These are phyloP conservation scores for Pocillopora damicornis DNA, from an alignment of 64 coral and sea anemone genomes.

Conservation along the genomic window DNA sequence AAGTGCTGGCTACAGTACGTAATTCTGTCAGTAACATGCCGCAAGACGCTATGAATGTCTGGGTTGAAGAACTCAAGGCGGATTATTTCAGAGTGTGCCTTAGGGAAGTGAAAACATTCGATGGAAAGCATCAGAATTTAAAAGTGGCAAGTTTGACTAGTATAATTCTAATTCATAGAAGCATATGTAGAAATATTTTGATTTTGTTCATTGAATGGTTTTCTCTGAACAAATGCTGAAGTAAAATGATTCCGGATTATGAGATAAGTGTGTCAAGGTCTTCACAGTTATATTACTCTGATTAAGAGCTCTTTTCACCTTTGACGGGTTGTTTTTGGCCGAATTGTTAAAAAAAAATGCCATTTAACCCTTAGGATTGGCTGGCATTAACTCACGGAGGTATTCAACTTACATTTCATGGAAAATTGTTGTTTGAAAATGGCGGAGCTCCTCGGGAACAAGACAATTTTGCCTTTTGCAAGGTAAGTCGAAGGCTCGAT, in stretches of 20 bases:
- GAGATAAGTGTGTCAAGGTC: no score
- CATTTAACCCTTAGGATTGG: neutral
- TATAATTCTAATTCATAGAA: no score
- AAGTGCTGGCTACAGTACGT: slow-evolving; percentile 26
- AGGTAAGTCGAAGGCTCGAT: neutral
- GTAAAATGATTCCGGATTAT: no score
- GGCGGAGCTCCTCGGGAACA: slow-evolving; percentile 18
- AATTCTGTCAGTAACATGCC: slow-evolving; percentile 17
- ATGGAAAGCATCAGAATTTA: slow-evolving; percentile 17
- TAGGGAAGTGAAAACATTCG: slow-evolving; percentile 7
- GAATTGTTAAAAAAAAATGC: no score
- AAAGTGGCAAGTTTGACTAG: slow-evolving; percentile 1
- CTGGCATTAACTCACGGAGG: neutral
- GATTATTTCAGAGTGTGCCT: slow-evolving; percentile 3
- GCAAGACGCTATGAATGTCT: slow-evolving; percentile 15
- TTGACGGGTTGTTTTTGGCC: no score
- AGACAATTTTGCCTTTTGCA: slow-evolving; percentile 34
- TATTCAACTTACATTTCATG: slow-evolving; percentile 1
- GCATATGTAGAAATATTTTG: no score
- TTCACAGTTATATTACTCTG: no score
- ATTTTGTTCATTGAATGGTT: no score
- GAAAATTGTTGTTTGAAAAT: slow-evolving; percentile 30
- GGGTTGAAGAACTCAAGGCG: slow-evolving; percentile 6
- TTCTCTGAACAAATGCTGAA: no score
- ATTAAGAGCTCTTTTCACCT: no score